Evolutionary conservation across 1,140 invertebrate species (phyloP).

Genomic region (Galleria mellonella): DNA sequence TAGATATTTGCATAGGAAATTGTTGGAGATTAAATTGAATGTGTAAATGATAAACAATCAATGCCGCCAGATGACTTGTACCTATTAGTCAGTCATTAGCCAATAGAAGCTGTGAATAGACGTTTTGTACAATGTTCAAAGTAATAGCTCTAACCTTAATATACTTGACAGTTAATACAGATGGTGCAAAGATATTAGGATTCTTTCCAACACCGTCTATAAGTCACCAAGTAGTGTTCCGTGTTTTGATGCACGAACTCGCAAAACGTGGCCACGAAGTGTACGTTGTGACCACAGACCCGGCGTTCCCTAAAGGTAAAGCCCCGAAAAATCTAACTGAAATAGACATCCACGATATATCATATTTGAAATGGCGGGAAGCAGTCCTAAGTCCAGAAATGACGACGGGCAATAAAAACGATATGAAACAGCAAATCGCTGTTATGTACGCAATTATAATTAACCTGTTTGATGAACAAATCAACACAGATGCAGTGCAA

Average conservation of each 20-base stretch:
- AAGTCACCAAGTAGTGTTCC: constrained; percentile 63
- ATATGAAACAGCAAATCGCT: constrained; percentile 7
- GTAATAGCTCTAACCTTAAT: constrained; percentile 2
- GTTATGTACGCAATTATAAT: constrained; percentile 11
- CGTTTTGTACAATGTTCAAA: not conserved
- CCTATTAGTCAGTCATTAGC: not conserved
- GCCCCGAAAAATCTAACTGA: constrained; percentile 24
- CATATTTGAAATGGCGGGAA: constrained; percentile 12
- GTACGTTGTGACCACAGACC: constrained; percentile 35
- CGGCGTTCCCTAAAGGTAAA: constrained; percentile 11
- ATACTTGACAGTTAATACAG: not conserved
- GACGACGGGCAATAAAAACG: constrained; percentile 7
- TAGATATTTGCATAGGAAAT: too few relatives aligned
- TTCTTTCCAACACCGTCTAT: constrained; percentile 54
- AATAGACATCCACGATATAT: constrained; percentile 28
- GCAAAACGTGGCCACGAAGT: constrained; percentile 25
- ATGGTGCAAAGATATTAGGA: constrained; percentile 48
- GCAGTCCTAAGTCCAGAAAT: not conserved
- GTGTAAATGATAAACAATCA: not conserved
- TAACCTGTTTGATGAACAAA: constrained; percentile 22
- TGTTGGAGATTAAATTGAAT: not conserved
- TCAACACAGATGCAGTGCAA: constrained; percentile 28
- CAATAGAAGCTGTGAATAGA: not conserved
- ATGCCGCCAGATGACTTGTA: not conserved
- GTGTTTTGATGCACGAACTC: constrained; percentile 30